Conservation (phyloP, 2,797 vertebrate genomes). For the Chiropotes sagulatus region DNA sequence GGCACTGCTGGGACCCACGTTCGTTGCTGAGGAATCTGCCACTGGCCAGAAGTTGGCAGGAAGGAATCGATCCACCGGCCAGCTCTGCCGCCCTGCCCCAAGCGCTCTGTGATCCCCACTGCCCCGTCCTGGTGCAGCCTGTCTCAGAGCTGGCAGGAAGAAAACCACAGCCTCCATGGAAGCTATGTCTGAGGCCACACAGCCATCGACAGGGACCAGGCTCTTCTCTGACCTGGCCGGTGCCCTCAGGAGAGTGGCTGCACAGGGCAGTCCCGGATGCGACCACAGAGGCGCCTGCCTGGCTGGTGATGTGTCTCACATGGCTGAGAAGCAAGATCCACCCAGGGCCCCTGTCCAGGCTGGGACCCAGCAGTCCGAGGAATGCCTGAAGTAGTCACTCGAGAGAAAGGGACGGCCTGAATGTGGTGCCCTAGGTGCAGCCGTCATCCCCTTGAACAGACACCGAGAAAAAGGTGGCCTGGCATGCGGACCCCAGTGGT, state of each 20-base stretch:
- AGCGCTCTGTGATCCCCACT: accelerated
- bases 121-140: accelerated
- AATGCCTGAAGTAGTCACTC: background rate
- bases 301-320: accelerated
- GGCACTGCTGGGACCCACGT: accelerated
- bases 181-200: accelerated
- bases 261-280: accelerated
- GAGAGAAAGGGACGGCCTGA: background rate
- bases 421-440: background rate
- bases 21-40: background rate
- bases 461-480: background rate
- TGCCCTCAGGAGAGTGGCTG: too few relatives aligned
- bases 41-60: background rate
- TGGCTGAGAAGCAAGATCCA: background rate
- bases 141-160: accelerated
- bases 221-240: accelerated
- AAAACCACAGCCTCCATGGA: background rate
- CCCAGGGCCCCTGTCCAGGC: background rate
- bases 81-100: background rate
- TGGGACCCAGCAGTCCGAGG: background rate
- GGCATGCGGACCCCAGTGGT: background rate
- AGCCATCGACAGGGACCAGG: background rate
- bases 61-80: background rate
- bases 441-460: background rate
- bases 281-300: background rate